Conservation (phyloP, 2,797 vertebrate species). For the Orestias chungarensis region DNA sequence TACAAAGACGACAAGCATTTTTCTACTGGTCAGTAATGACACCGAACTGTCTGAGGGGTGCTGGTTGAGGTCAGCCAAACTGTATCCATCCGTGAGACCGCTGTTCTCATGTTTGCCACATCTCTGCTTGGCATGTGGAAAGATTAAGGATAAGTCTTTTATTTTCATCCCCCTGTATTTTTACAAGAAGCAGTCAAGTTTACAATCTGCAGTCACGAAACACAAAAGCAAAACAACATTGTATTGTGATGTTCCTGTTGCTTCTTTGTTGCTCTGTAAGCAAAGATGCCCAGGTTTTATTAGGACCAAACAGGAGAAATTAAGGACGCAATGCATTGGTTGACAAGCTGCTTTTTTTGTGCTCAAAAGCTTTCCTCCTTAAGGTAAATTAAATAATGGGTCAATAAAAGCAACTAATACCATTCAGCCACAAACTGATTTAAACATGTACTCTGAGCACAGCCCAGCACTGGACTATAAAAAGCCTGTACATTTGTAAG, state of each 20-base stretch:
- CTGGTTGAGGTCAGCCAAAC: constrained; percentile 55
- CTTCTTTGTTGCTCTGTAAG: constrained; percentile 33
- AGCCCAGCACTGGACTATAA: constrained; percentile 47
- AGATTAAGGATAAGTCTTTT: constrained; percentile 47
- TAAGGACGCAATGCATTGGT: constrained; percentile 56
- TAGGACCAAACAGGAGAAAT: constrained; percentile 75
- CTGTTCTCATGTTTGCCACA: constrained; percentile 43
- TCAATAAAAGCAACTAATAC: constrained; percentile 72
- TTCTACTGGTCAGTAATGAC: constrained; percentile 42
- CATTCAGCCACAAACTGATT: constrained; percentile 71
- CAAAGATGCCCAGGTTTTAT: constrained; percentile 67
- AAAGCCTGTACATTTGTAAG: constrained; percentile 14
- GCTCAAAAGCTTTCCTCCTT: constrained; percentile 49
- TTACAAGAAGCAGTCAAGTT: constrained; percentile 61
- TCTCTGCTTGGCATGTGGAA: constrained; percentile 46
- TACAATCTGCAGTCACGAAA: constrained; percentile 59
- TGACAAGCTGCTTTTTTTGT: constrained; percentile 67
- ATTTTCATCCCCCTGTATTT: constrained; percentile 61
- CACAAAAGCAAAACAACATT: constrained; percentile 38
- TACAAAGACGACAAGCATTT: too few relatives aligned
- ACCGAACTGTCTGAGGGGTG: constrained; percentile 62
- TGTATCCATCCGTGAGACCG: constrained; percentile 46
- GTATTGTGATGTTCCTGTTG: constrained; percentile 9
- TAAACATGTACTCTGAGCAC: constrained; percentile 40
- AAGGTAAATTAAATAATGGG: constrained; percentile 70